Conservation (phyloP, 2,113 vertebrate genomes). For the Pelmatolapia mariae region DNA sequence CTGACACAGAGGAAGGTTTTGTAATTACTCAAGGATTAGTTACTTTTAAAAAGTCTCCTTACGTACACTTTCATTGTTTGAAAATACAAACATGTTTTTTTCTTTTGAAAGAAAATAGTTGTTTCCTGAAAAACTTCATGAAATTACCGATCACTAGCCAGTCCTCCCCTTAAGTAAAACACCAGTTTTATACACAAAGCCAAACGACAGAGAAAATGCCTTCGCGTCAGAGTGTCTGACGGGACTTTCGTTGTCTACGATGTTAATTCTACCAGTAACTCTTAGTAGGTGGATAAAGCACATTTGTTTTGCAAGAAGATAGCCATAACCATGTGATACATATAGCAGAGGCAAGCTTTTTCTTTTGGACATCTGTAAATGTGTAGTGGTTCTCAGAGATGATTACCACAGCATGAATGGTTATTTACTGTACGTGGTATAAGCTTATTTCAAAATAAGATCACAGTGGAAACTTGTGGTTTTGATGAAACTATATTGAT, state of each 20-base stretch:
- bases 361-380: not conserved
- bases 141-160: not conserved
- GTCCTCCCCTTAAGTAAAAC: not conserved
- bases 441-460: not conserved
- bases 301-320: not conserved
- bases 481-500: constrained; percentile 1
- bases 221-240: not conserved
- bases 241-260: not conserved
- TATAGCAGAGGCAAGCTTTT: not conserved
- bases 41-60: constrained; percentile 24
- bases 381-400: not conserved
- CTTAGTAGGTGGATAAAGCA: not conserved
- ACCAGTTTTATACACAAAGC: constrained; percentile 22
- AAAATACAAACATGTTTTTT: constrained; percentile 6
- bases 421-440: constrained; percentile 4
- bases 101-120: constrained; percentile 8
- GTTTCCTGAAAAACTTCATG: constrained; percentile 7
- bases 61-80: constrained; percentile 28
- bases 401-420: constrained; percentile 12
- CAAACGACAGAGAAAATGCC: constrained; percentile 35
- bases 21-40: not conserved
- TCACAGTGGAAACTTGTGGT: not conserved
- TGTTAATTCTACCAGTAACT: not conserved
- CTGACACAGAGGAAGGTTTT: not conserved
- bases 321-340: constrained; percentile 23